phyloP scores from a whole-genome alignment of 1,140 invertebrate species.

The Papilio xuthus region DNA sequence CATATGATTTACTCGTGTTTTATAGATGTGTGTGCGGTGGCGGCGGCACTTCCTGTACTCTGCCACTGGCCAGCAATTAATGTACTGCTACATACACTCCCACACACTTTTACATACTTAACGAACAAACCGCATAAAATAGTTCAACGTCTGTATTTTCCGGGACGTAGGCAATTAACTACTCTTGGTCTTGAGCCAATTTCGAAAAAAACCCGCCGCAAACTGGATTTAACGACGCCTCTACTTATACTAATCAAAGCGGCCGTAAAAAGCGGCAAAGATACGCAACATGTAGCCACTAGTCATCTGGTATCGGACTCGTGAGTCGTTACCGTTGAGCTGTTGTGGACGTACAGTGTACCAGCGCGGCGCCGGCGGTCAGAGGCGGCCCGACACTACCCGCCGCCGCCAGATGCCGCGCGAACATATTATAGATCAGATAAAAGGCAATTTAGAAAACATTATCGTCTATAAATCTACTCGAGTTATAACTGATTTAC shows the following conservation, averaged over 20 bases:
- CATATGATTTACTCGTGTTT: neutral
- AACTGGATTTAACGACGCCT: neutral
- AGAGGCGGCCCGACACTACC: too few relatives aligned
- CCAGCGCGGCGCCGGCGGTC: too few relatives aligned
- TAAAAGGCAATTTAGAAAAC: neutral
- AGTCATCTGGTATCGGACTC: neutral
- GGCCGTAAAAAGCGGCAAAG: neutral
- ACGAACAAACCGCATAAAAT: neutral
- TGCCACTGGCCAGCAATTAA: neutral
- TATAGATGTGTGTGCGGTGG: neutral
- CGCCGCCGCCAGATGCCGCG: neutral
- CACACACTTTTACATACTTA: neutral
- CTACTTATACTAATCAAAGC: slow-evolving; percentile 6
- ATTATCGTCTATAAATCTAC: slow-evolving; percentile 2
- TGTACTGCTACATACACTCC: neutral
- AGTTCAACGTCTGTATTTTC: slow-evolving; percentile 16
- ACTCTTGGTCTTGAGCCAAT: neutral
- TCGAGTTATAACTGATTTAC: slow-evolving; percentile 9
- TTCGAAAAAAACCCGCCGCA: neutral
- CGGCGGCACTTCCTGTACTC: neutral
- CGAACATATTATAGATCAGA: neutral
- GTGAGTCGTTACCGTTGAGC: neutral
- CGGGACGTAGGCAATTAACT: neutral
- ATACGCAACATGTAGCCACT: slow-evolving; percentile 1
- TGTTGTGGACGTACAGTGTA: too few relatives aligned